These are phyloP conservation scores for Mohoua ochrocephala DNA, from an alignment of 2,113 vertebrate genomes.

Conservation along the genomic window DNA sequence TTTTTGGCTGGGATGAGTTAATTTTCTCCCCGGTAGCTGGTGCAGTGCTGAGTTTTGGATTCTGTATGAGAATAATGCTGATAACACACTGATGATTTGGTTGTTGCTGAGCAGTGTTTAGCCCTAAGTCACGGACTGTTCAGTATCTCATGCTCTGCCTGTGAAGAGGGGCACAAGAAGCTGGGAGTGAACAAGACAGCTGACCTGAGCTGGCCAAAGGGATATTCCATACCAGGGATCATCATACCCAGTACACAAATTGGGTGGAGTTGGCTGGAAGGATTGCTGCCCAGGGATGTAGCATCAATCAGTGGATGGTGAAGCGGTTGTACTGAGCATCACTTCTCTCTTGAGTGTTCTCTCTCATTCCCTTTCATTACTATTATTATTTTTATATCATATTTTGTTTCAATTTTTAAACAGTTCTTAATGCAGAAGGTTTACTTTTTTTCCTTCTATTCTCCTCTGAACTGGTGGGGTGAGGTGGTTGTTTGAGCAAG, in stretches of 20 bases:
- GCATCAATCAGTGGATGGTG: too few relatives aligned
- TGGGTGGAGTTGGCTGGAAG: neutral
- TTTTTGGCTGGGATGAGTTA: neutral
- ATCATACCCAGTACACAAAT: neutral
- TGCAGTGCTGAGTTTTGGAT: neutral
- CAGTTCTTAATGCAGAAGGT: neutral
- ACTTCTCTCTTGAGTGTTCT: fast-evolving
- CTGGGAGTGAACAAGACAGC: neutral
- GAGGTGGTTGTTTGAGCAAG: neutral
- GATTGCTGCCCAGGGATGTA: neutral
- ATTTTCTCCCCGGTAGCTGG: neutral
- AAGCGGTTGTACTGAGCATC: neutral
- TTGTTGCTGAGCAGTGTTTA: neutral
- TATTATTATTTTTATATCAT: neutral
- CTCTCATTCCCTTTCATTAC: neutral
- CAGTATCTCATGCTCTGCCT: neutral
- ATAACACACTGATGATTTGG: neutral
- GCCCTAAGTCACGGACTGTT: neutral
- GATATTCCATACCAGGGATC: neutral
- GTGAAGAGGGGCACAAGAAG: neutral
- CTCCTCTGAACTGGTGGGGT: fast-evolving
- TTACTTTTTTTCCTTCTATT: neutral
- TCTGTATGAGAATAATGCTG: neutral
- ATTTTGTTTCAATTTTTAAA: neutral
- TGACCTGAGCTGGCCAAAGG: neutral